phyloP scores from a whole-genome alignment of 1,140 invertebrate species.

The Zelostemma sp. region DNA sequence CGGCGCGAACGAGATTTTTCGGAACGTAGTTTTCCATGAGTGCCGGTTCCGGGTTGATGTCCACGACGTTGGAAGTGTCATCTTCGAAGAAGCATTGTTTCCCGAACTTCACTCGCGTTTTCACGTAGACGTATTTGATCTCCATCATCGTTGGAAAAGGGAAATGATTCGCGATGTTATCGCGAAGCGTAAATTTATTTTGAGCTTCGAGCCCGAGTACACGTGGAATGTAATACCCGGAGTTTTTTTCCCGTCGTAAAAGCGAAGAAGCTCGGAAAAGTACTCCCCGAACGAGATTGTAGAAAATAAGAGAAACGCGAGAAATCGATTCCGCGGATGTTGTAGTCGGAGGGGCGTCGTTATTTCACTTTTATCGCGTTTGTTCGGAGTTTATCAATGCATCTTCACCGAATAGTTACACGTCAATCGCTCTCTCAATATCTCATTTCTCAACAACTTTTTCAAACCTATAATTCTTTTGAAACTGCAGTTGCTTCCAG shows the following conservation, averaged over 20 bases:
- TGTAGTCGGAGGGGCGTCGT: background rate
- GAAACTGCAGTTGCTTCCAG: no score
- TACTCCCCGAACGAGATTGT: background rate
- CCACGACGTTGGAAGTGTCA: slow-evolving; percentile 77
- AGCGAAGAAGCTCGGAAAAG: background rate
- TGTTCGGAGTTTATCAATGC: background rate
- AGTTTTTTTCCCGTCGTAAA: no score
- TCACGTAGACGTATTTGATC: slow-evolving; percentile 75
- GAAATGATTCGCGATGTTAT: background rate
- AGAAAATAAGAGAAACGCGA: slow-evolving; percentile 10
- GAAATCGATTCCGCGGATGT: slow-evolving; percentile 2
- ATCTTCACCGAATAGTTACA: background rate
- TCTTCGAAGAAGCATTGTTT: slow-evolving; percentile 81
- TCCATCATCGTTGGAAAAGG: slow-evolving; percentile 65
- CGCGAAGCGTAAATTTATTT: background rate
- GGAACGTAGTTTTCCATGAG: slow-evolving; percentile 78
- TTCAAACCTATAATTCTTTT: no score
- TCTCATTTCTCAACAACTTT: no score
- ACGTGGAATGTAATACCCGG: no score
- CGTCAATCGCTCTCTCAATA: no score
- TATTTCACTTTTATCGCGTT: slow-evolving; percentile 2
- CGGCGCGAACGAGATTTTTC: slow-evolving; percentile 74
- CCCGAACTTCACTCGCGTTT: slow-evolving; percentile 79
- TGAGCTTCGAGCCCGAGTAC: no score
- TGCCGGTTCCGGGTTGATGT: slow-evolving; percentile 77